Base-by-base conservation (phyloP, 2,113 vertebrate genomes). In the Rhombomys opimus region DNA sequence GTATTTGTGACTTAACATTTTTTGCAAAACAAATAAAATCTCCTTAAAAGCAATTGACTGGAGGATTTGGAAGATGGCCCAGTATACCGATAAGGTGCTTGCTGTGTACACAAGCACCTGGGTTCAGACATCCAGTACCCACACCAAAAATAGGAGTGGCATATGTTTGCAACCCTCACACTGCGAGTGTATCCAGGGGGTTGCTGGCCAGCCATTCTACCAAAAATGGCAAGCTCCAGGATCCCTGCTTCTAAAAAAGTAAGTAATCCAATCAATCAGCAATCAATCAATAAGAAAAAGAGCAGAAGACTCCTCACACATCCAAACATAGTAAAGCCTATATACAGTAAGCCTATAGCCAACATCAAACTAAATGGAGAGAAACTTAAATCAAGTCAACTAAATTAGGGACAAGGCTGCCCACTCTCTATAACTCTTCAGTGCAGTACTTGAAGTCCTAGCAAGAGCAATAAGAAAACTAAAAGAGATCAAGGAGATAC, bases 21-120 rank as follows among this genome's bases (percentile, higher is more conserved):
- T 85, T 67, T n/a, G 61, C 73, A 57, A 72, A 82, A 87, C 54
- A 63, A 93, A 41, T 81, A 89, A 94, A 38, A 68, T 15, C 0
- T 82, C 96, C 82, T 92, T 77, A 52, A 87, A 96, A 80, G 4
- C 46, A 81, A 30, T 92, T 76, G 63, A 20, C 17, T 68, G 41
- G 27, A 86, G 17, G 5, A 2, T 18, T 50, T 41, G 27, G 30
- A 32, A 32, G 27, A 35, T 50, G 61, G 6, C 63, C 35, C 5
- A 7, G 46, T 50, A 20, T 41, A 75, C 72, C 20, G 6, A 15
- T 35, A 13, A 86, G 15, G 63, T 52, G 6, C 32, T 22, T 86
- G 30, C 27, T 86, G 25, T 67, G 2, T 57, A 57, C 57, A 57
- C 27, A 68, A 67, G 2, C 10, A 50, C 9, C 63, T 86, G 27